These are phyloP conservation scores for Paratilapia polleni DNA, from an alignment of 2,113 vertebrate genomes.

Conservation along the genomic window DNA sequence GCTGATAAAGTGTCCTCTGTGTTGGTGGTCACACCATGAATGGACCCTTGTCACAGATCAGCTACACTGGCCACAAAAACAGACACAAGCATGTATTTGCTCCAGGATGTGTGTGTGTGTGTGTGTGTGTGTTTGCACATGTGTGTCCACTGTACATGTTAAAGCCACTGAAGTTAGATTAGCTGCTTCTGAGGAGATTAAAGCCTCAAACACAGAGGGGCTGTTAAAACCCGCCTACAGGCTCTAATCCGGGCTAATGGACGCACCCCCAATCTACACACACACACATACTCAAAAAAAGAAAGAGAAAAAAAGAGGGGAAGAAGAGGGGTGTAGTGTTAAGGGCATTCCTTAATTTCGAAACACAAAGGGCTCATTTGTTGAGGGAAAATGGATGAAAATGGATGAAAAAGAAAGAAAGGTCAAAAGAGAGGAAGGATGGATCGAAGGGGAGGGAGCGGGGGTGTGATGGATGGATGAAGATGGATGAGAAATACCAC, in stretches of 20 bases:
- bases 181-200: constrained; percentile 61
- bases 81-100: constrained; percentile 28
- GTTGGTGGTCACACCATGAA: constrained; percentile 18
- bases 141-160: constrained; percentile 12
- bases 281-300: background rate
- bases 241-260: constrained; percentile 61
- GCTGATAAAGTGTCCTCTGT: constrained; percentile 50
- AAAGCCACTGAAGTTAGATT: constrained; percentile 52
- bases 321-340: background rate
- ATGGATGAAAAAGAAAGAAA: background rate
- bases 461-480: constrained; percentile 8
- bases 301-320: background rate
- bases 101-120: background rate
- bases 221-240: constrained; percentile 50
- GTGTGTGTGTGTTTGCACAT: background rate
- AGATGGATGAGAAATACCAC: constrained; percentile 24
- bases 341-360: constrained; percentile 54
- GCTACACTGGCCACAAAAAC: constrained; percentile 3
- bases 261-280: background rate
- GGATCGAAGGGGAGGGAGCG: background rate
- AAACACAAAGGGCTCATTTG: constrained; percentile 67
- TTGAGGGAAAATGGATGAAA: constrained; percentile 23
- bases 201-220: constrained; percentile 43
- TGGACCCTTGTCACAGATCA: constrained; percentile 13
- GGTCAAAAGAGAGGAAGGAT: constrained; percentile 17